Conservation (phyloP, 2,888 invertebrate species). For the Sialis fuliginosa region DNA sequence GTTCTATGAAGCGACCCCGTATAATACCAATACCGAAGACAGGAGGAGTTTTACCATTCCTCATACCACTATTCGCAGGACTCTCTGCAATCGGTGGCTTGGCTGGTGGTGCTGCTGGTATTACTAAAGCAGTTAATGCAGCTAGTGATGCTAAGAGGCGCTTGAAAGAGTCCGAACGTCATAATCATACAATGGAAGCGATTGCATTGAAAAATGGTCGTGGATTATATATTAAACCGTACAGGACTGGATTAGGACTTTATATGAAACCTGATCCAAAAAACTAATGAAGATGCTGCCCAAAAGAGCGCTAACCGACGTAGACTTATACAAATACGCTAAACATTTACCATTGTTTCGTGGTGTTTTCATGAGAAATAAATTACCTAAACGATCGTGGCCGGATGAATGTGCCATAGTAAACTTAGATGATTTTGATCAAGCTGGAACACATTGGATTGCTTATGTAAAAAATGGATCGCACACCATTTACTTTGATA, state of each 20-base stretch:
- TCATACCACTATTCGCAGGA: constrained; percentile 14
- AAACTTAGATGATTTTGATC: constrained; percentile 15
- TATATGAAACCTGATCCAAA: constrained; percentile 7
- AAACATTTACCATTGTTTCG: constrained; percentile 11
- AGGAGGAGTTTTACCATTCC: constrained; percentile 13
- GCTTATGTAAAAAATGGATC: constrained; percentile 16
- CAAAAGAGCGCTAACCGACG: constrained; percentile 11
- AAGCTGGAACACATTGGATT: constrained; percentile 20
- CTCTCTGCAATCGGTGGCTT: constrained; percentile 12
- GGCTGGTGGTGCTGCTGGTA: constrained; percentile 11
- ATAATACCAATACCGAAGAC: constrained; percentile 10
- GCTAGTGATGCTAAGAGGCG: constrained; percentile 11
- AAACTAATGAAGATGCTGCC: constrained; percentile 11
- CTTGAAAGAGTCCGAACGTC: constrained; percentile 13
- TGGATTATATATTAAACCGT: constrained; percentile 12
- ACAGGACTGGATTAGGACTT: constrained; percentile 10
- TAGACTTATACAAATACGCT: constrained; percentile 11
- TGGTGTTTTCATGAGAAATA: constrained; percentile 11
- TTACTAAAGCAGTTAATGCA: constrained; percentile 13
- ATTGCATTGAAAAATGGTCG: constrained; percentile 12
- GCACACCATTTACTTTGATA: constrained; percentile 19
- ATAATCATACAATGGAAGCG: constrained; percentile 15
- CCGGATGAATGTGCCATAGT: constrained; percentile 14
- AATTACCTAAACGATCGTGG: constrained; percentile 10
- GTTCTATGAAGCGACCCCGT: constrained; percentile 3